Percentiles rank a stretch among this genome's conserved stretches.
Conservation (phyloP, 2,113 vertebrate genomes). For the Colistium nudipinnis region DNA sequence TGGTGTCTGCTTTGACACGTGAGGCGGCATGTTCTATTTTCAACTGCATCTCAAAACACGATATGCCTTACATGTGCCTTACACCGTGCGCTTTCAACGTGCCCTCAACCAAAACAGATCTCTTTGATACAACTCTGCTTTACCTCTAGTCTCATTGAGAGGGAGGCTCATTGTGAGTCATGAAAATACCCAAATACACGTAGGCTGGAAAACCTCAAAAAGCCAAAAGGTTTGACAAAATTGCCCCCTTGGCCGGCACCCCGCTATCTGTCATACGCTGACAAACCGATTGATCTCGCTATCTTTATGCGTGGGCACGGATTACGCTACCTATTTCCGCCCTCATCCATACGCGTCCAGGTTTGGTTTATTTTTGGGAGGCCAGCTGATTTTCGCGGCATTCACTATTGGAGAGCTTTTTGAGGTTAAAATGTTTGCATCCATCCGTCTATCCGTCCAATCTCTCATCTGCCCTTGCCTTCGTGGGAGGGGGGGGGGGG, state of each 20-base stretch:
- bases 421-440: constrained; percentile 7
- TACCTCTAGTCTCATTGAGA: constrained; percentile 10
- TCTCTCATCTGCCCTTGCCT: constrained; percentile 22
- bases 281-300: constrained; percentile 19
- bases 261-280: constrained; percentile 1
- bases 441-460: constrained; percentile 7
- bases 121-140: constrained; percentile 28
- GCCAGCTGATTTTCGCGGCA: constrained; percentile 2
- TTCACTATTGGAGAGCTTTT: constrained; percentile 3
- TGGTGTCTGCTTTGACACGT: neutral
- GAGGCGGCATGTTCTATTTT: neutral
- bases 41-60: neutral
- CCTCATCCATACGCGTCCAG: constrained; percentile 8
- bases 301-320: constrained; percentile 29
- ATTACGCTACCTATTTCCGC: constrained; percentile 11
- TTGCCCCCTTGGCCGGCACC: constrained; percentile 1
- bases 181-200: constrained; percentile 25
- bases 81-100: constrained; percentile 13
- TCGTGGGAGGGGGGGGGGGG: neutral
- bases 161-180: constrained; percentile 47
- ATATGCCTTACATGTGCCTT: neutral
- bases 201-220: constrained; percentile 5
- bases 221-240: neutral
- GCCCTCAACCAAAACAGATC: constrained; percentile 4
- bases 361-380: constrained; percentile 25